Percentiles rank a stretch among this genome's conserved stretches.
Evolutionary conservation across 2,888 invertebrate species (phyloP).

Genomic region (Calephelis perditalis): DNA sequence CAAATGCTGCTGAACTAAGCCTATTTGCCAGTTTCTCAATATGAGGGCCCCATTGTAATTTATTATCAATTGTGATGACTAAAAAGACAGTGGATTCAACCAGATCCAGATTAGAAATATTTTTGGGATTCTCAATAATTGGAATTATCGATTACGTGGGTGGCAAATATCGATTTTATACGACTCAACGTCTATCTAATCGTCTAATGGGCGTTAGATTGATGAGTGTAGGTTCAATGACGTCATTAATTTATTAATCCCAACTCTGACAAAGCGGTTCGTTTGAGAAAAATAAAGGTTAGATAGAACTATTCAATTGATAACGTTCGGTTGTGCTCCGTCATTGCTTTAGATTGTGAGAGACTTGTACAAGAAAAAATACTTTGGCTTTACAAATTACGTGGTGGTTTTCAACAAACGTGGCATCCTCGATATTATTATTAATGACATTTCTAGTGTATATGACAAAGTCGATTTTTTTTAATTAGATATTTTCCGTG

Average conservation of each 20-base stretch:
- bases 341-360: conserved; percentile 12
- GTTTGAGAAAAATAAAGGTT: conserved; percentile 14
- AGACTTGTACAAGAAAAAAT: conserved; percentile 11
- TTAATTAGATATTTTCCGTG: no score
- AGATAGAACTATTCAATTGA: conserved; percentile 16
- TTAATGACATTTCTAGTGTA: no score
- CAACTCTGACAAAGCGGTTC: conserved; percentile 15
- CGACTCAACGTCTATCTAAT: conserved; percentile 59
- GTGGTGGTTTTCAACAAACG: background rate
- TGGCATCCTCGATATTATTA: background rate
- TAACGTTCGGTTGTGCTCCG: conserved; percentile 10
- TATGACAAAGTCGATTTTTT: no score
- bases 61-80: no score
- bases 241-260: conserved; percentile 43
- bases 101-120: no score
- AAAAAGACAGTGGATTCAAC: no score
- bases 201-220: conserved; percentile 62
- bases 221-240: conserved; percentile 51
- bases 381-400: background rate
- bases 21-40: no score
- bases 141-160: conserved; percentile 44
- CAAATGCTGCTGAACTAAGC: no score
- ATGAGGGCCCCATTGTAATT: no score
- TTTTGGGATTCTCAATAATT: conserved; percentile 36
- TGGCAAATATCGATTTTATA: conserved; percentile 50